These are phyloP conservation scores for Aptenodytes forsteri DNA, from an alignment of 2,113 vertebrate species.

Conservation along the genomic window DNA sequence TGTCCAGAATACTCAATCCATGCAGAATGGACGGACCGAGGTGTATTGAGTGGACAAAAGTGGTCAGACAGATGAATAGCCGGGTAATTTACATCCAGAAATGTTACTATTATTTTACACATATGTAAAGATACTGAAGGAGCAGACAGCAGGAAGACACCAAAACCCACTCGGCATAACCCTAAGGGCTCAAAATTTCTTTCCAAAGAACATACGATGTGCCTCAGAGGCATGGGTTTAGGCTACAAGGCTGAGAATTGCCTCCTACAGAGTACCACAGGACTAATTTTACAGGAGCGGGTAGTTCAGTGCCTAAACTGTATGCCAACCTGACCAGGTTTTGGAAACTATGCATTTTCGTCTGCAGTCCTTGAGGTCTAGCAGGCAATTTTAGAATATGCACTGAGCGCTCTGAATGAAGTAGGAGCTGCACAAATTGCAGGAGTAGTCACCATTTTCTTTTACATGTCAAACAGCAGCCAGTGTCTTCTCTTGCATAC, in stretches of 20 bases:
- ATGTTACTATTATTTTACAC: background rate
- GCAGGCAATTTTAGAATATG: background rate
- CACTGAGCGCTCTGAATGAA: background rate
- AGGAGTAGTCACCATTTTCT: background rate
- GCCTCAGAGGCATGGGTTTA: background rate
- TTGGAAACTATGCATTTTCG: rapidly evolving
- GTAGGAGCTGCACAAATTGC: background rate
- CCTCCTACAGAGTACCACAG: background rate
- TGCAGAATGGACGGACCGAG: background rate
- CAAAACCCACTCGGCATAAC: background rate
- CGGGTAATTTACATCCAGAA: background rate
- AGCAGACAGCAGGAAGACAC: background rate
- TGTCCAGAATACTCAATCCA: background rate
- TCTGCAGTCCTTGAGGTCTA: background rate
- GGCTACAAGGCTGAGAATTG: background rate
- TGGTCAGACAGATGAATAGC: background rate
- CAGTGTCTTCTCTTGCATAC: background rate
- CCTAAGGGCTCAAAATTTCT: background rate
- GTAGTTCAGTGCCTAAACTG: background rate
- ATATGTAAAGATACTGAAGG: background rate
- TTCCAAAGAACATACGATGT: background rate
- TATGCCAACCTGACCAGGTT: background rate
- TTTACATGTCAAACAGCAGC: background rate
- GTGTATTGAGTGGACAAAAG: background rate
- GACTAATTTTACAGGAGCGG: background rate